Evolutionary conservation across 2,888 invertebrate species (phyloP), one percentile per base, ranked within the genome.

Genomic region (Cerastis leucographa): DNA sequence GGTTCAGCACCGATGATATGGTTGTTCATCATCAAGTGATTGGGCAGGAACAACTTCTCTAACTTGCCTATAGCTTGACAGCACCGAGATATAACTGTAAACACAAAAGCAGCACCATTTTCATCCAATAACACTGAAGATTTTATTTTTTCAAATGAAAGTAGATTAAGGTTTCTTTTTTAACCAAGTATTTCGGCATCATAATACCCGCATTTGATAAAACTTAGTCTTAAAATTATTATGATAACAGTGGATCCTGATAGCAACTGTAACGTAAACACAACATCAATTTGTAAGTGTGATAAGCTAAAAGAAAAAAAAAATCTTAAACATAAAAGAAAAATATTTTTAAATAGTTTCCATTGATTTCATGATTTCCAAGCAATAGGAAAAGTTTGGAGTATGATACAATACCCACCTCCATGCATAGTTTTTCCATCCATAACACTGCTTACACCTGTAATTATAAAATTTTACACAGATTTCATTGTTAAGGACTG

Each of bases 81-180:
- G 93, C 96, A 96, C 88, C 96, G 96, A 91, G 91, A 92, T 86
- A 96, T 87, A 90, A 96, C 96, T 96, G 96, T 81, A 93, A 95
- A 92, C 87, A 94, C 89, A 94, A 93, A 91, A 92, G 88, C 87
- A 84, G 84, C 85, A 84, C 82, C 67, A 82, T 78, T 80, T 83
- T 87, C 85, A 87, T 83, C 35, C 35, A 85, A 81, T 78, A 75
- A 79, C 74, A 84, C 74, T 78, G 42, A 14, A 35, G 51, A 22
- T 22, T 2, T 17, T 12, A 59, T 54, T 67, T 54, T 76, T 49
- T 40, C 2, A 35, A 62, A 64, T 44, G 35, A 75, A 75, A 35
- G 42, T n/a, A 11, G 19, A 12, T 9, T 0, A 25, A 19, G 5
- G 3, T 35, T 1, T 1, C 0, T 19, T 22, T 67, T 49, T 59